Percentiles rank a stretch among this genome's conserved stretches.
Conservation (phyloP, 2,797 vertebrate genomes). For the Florisuga fusca region DNA sequence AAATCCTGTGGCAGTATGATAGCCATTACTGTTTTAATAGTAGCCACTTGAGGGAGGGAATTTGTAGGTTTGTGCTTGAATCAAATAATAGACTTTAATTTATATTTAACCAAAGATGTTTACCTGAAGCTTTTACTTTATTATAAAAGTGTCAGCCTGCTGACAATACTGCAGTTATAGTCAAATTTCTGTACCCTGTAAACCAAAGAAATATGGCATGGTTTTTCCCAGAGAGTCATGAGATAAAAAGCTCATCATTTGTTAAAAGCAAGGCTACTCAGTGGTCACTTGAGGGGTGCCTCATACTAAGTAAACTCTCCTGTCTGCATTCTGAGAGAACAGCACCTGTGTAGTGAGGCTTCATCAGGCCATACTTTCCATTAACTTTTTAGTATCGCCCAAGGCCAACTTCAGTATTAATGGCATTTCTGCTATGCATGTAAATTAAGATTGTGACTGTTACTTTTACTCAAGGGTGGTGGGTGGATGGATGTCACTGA, state of each 20-base stretch:
- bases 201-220: background rate
- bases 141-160: background rate
- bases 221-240: background rate
- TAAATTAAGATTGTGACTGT: background rate
- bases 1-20: background rate
- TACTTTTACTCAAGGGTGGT: background rate
- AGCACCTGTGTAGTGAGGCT: background rate
- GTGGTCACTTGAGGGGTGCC: background rate
- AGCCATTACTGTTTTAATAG: background rate
- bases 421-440: background rate
- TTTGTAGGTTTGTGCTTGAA: background rate
- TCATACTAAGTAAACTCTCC: background rate
- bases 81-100: background rate
- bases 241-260: background rate
- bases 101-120: background rate
- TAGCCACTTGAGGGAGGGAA: background rate
- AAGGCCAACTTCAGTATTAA: background rate
- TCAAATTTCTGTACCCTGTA: background rate
- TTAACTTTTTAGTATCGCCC: background rate
- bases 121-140: background rate
- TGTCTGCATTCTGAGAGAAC: background rate
- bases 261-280: background rate
- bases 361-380: background rate
- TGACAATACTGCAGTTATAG: background rate
- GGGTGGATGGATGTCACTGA: background rate